Conservation (phyloP, 2,113 vertebrate species). For the Ceratotherium simum region DNA sequence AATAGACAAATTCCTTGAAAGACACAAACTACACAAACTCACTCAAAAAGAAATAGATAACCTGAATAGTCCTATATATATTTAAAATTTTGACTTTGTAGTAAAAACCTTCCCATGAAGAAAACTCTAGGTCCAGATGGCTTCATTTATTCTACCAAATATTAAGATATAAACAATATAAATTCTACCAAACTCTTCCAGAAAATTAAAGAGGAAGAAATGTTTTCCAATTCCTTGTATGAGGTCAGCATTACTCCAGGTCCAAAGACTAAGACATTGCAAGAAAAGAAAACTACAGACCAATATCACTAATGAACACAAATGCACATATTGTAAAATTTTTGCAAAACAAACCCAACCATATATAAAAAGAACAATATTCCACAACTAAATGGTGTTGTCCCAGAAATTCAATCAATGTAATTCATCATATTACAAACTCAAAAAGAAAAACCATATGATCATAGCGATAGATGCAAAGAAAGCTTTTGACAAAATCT, state of each 20-base stretch:
- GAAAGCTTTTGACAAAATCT: not conserved
- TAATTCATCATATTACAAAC: conserved; percentile 4
- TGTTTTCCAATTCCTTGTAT: not conserved
- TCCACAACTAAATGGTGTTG: not conserved
- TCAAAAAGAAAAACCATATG: not conserved
- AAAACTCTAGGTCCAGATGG: not conserved
- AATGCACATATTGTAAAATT: not conserved
- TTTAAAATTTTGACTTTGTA: not conserved
- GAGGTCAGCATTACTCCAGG: not conserved
- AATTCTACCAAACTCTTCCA: not conserved
- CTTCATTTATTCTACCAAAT: not conserved
- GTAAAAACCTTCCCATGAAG: not conserved
- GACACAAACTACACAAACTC: not conserved
- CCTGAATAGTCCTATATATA: not conserved
- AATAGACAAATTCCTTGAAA: conserved; percentile 16
- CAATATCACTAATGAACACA: not conserved
- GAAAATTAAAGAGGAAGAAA: not conserved
- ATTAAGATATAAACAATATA: not conserved
- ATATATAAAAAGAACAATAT: not conserved
- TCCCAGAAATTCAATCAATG: not conserved
- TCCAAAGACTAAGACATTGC: not conserved
- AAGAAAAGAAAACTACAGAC: not conserved
- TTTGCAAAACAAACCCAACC: not conserved
- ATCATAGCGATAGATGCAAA: not conserved
- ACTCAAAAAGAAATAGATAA: not conserved